phyloP scores from a whole-genome alignment of 2,113 vertebrate genomes.

The Hyperoodon ampullatus region DNA sequence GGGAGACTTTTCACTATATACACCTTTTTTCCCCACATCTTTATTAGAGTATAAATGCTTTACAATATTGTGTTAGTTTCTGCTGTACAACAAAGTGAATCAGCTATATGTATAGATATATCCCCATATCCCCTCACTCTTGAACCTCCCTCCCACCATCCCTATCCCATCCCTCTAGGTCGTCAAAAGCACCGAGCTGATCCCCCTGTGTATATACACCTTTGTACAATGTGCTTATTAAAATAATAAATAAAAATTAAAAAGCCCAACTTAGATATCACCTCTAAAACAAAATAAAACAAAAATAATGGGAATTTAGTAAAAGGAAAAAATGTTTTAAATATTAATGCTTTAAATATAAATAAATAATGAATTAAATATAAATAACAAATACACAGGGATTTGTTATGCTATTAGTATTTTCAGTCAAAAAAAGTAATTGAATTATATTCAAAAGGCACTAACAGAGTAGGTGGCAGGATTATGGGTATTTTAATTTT shows the following conservation, averaged over 20 bases:
- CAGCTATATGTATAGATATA: too few species aligned
- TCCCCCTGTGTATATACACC: not conserved
- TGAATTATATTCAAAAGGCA: not conserved
- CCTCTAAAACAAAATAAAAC: not conserved
- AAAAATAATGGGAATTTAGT: not conserved
- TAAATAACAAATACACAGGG: not conserved
- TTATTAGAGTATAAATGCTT: too few species aligned
- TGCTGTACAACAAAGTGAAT: too few species aligned
- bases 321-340: not conserved
- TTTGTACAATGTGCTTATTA: not conserved
- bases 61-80: too few species aligned
- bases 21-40: not conserved
- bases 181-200: too few species aligned
- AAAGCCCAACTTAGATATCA: not conserved
- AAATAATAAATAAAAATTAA: not conserved
- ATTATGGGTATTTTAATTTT: constrained; percentile 3
- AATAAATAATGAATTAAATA: not conserved
- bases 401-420: not conserved
- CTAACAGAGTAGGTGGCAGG: not conserved
- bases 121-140: too few species aligned
- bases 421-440: not conserved
- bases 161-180: too few species aligned
- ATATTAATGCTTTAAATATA: not conserved
- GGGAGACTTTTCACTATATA: not conserved
- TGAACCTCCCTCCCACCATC: too few species aligned